phyloP scores from a whole-genome alignment of 1,140 invertebrate species.

The Tetramorium parvispinum region DNA sequence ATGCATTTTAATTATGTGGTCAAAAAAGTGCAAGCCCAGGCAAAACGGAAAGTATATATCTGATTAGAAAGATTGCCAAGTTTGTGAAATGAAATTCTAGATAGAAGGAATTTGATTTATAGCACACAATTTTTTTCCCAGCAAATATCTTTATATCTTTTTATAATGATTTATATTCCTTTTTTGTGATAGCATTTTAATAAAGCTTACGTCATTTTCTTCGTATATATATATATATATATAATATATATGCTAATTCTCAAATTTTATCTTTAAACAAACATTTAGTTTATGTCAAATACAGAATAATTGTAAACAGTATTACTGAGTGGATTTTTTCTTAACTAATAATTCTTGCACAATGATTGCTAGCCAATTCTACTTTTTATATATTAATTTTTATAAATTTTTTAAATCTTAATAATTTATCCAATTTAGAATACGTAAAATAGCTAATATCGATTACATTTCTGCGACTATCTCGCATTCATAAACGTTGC shows the following conservation, averaged over 20 bases:
- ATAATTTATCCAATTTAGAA: not conserved
- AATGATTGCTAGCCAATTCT: not conserved
- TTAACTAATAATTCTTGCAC: not conserved
- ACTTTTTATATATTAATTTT: not conserved
- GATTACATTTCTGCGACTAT: no score
- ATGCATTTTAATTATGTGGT: conserved; percentile 25
- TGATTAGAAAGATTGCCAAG: not conserved
- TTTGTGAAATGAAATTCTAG: not conserved
- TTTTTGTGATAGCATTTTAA: not conserved
- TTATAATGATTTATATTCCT: not conserved
- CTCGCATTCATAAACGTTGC: not conserved
- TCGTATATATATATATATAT: no score
- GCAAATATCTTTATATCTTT: not conserved
- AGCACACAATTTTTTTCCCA: not conserved
- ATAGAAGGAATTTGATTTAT: conserved; percentile 7
- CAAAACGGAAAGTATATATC: not conserved
- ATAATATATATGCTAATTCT: not conserved
- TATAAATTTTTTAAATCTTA: not conserved
- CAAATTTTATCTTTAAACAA: not conserved
- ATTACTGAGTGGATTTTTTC: not conserved
- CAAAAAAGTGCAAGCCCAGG: not conserved
- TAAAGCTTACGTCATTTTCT: not conserved
- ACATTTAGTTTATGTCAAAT: not conserved
- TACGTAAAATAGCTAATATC: not conserved
- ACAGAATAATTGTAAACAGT: not conserved